Evolutionary conservation across 2,888 invertebrate species (phyloP), one percentile per base, ranked within the genome.

Genomic region (Pyrochroa serraticornis): DNA sequence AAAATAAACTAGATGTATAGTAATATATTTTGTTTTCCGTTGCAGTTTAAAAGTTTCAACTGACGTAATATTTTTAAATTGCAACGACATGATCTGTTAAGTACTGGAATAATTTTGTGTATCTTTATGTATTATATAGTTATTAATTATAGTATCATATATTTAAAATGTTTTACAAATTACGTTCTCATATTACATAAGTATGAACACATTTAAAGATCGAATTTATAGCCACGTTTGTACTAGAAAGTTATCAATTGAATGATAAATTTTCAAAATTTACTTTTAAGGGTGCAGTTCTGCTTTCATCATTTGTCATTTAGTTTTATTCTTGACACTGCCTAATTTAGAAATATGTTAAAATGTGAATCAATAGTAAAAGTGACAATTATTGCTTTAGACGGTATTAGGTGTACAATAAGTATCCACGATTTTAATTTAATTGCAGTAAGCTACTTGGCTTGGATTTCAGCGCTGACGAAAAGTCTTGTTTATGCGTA

Each of bases 11-110:
- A 63, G 68, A 66, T 67, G 65, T 68, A 68, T 71, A 71, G 70
- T 71, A 69, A 70, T 70, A 71, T 71, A 70, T 72, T 71, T 70
- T 70, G 68, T 71, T 70, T 66, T 68, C 37, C 64, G 60, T 71
- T 71, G 59, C 67, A 68, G 63, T 67, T 71, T 67, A 60, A 65
- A 67, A 69, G 37, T 63, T 33, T 48, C 32, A 42, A 22, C 22
- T 30, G 31, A 35, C n/a, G 33, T 12, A 44, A 43, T 45, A 59
- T 67, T 66, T 70, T 67, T 61, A 65, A 70, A 66, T 60, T 69
- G 67, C 63, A 63, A 69, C 65, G 63, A 52, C 60, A 10, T 67
- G 46, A 55, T 59, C 52, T 69, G 64, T 68, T 70, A 63, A 62
- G 62, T 58, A 58, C 60, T 68, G 62, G 61, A 54, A 65, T 51